A percentile compares a stretch with the other conserved stretches of the same genome.
These are phyloP conservation scores for Nanorana parkeri DNA, from an alignment of 2,113 vertebrate genomes.

Conservation along the genomic window DNA sequence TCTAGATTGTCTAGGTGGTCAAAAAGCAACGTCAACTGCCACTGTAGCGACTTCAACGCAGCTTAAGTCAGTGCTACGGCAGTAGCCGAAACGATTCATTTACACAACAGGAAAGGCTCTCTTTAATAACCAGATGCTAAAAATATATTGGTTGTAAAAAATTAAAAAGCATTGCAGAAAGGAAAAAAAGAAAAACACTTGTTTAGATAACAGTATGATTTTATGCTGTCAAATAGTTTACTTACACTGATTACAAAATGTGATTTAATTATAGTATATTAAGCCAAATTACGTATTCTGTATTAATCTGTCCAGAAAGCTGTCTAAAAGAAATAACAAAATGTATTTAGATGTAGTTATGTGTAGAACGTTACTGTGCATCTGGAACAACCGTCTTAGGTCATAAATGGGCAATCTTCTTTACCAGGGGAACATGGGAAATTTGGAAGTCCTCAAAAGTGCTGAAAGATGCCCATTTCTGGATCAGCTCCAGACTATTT, in stretches of 20 bases:
- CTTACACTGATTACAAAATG: constrained; percentile 17
- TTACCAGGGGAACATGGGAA: not conserved
- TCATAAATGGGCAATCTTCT: not conserved
- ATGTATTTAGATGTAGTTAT: not conserved
- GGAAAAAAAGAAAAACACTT: not conserved
- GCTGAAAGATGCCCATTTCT: not conserved
- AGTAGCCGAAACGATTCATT: too few relatives aligned
- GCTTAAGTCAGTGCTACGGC: too few relatives aligned
- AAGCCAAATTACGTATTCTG: not conserved
- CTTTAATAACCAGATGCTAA: too few relatives aligned
- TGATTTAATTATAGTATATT: not conserved
- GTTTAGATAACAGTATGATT: not conserved
- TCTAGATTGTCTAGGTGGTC: too few relatives aligned
- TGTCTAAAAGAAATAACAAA: not conserved
- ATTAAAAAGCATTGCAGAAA: not conserved
- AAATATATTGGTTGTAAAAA: too few relatives aligned
- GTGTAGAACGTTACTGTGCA: not conserved
- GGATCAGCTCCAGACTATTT: not conserved
- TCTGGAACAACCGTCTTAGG: not conserved
- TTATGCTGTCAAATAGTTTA: constrained; percentile 13
- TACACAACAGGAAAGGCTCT: too few relatives aligned
- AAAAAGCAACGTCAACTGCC: too few relatives aligned
- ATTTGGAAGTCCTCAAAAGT: not conserved
- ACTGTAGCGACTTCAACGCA: too few relatives aligned
- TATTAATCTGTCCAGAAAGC: not conserved